Conservation (phyloP, 2,113 vertebrate genomes). For the Neomonachus schauinslandi region DNA sequence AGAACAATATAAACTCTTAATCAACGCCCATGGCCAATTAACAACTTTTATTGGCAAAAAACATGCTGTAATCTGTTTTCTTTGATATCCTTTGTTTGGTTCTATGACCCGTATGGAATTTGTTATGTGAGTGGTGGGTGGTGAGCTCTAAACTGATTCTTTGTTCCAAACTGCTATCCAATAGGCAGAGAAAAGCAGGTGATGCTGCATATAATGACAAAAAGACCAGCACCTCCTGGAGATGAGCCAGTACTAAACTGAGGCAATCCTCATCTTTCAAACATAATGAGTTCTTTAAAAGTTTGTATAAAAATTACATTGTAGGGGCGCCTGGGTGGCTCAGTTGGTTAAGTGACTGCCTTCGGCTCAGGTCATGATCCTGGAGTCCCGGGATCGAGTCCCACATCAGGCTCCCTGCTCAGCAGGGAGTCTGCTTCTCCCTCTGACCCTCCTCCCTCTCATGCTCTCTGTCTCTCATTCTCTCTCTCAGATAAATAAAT, state of each 20-base stretch:
- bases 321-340: no score
- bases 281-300: neutral
- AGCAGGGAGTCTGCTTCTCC: no score
- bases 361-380: no score
- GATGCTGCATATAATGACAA: neutral
- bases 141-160: neutral
- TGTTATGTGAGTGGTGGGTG: neutral
- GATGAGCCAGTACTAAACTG: neutral
- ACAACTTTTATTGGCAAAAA: neutral
- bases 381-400: no score
- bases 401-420: no score
- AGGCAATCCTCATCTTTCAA: neutral
- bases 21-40: neutral
- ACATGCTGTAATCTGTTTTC: neutral
- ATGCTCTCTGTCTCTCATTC: no score
- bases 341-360: no score
- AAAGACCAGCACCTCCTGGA: neutral
- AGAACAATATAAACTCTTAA: neutral
- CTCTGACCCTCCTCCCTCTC: no score
- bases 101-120: neutral
- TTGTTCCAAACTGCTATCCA: neutral
- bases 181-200: neutral
- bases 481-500: no score
- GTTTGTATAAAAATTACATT: neutral
- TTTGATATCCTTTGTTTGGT: neutral